Conservation (phyloP, 2,113 vertebrate species). For the Naja naja region DNA sequence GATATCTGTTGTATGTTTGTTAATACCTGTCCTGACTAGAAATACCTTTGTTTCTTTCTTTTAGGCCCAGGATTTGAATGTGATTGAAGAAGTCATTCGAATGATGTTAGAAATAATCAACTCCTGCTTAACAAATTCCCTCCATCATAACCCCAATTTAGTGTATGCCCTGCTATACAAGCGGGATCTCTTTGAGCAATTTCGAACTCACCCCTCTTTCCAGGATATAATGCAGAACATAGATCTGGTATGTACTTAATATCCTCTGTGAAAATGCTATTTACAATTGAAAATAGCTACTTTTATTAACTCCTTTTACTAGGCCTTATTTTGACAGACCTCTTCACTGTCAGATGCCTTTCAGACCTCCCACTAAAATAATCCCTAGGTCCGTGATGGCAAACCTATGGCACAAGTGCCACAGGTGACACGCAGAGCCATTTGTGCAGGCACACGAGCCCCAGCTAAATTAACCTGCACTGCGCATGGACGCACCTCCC, state of each 20-base stretch:
- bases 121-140: slow-evolving; percentile 91
- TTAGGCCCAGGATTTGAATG: slow-evolving; percentile 94
- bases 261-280: not conserved
- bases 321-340: not conserved
- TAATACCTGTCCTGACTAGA: slow-evolving; percentile 2
- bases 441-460: too few species aligned
- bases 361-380: not conserved
- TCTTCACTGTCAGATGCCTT: not conserved
- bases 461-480: too few species aligned
- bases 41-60: slow-evolving; percentile 31
- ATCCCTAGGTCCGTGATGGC: not conserved
- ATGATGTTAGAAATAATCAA: slow-evolving; percentile 99
- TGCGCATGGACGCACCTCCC: fast-evolving
- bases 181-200: slow-evolving; percentile 96
- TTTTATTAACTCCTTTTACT: not conserved
- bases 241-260: slow-evolving; percentile 81
- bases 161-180: slow-evolving; percentile 96
- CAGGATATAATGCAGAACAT: slow-evolving; percentile 99
- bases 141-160: slow-evolving; percentile 97
- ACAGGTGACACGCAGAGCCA: too few species aligned
- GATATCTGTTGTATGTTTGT: not conserved
- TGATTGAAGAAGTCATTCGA: slow-evolving; percentile 97
- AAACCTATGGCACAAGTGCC: too few species aligned
- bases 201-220: slow-evolving; percentile 92
- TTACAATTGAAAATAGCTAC: not conserved